phyloP scores from a whole-genome alignment of 2,797 vertebrate genomes.

The Anniella stebbinsi region DNA sequence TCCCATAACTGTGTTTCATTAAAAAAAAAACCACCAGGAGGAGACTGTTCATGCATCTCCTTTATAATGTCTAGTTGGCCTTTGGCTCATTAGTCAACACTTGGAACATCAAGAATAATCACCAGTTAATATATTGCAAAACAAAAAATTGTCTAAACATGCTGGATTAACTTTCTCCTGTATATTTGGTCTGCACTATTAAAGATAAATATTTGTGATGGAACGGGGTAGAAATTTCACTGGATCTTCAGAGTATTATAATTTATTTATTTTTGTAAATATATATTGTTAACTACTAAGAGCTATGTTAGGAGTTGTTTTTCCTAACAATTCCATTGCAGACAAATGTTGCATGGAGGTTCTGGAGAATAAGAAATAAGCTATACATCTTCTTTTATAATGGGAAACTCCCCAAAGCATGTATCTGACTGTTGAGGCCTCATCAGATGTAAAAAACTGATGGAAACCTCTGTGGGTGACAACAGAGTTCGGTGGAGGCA shows the following conservation, averaged over 20 bases:
- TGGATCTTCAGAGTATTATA: no score
- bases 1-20: background rate
- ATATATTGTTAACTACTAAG: no score
- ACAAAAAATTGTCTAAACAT: background rate
- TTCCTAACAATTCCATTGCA: background rate
- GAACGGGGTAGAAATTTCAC: slow-evolving; percentile 11
- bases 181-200: background rate
- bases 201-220: slow-evolving; percentile 52
- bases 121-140: slow-evolving; percentile 52
- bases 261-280: background rate
- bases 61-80: background rate
- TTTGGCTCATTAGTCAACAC: slow-evolving; percentile 65
- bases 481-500: background rate
- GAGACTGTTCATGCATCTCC: background rate
- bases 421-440: background rate
- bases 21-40: background rate
- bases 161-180: background rate
- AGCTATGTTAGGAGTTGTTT: background rate
- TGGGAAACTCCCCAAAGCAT: background rate
- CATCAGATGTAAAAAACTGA: background rate
- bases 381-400: background rate
- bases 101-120: slow-evolving; percentile 48
- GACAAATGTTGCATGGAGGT: background rate
- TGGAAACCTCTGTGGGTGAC: background rate
- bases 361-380: background rate